Base-by-base conservation (phyloP, 2,797 vertebrate species). In the Darevskia nairensis region DNA sequence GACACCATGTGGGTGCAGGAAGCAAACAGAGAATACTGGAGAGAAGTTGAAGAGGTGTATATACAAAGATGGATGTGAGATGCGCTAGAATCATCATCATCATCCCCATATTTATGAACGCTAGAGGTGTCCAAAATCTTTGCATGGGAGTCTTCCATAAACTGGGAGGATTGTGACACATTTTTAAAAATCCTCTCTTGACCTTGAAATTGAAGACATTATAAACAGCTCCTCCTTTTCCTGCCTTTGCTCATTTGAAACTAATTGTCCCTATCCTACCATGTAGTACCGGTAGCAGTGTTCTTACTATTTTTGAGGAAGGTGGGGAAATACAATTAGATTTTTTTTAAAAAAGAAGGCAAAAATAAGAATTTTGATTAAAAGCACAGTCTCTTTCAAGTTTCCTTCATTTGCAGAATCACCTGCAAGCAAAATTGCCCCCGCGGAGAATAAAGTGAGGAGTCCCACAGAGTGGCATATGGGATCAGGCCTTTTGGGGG, bases 371-470 rank as follows among this genome's bases (percentile, higher is more conserved):
- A 61, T 86, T 82, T n/a, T 39, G 80, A 78, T 69, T 71, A 82
- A 61, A 89, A 64, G 64, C 84, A 21, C 39, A 7, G 35, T 21
- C 35, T 6, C 66, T 78, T 44, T 64, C 74, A 86, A 11, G 64
- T 82, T 68, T 59, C 44, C 79, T 71, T 80, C 55, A 80, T 75
- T 83, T 84, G 68, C 66, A 61, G 76, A 64, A 80, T 80, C 59
- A 77, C 59, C 71, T 61, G 79, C 23, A 23, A 55, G 71, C 46
- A 8, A 77, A 82, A 82, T 76, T 77, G 46, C 27, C 29, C 29
- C 72, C 5, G 64, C 27, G 66, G 88, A 86, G 85, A 78, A 86
- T 89, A 74, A 86, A 78, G 35, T 23, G 46, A 17, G 35, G 50
- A 4, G 10, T 21, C 64, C 66, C 6, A n/a, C 35, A 1, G 84